Evolutionary conservation across 2,888 invertebrate species (phyloP), one percentile per base, ranked within the genome.

Genomic region (Beris chalybata): DNA sequence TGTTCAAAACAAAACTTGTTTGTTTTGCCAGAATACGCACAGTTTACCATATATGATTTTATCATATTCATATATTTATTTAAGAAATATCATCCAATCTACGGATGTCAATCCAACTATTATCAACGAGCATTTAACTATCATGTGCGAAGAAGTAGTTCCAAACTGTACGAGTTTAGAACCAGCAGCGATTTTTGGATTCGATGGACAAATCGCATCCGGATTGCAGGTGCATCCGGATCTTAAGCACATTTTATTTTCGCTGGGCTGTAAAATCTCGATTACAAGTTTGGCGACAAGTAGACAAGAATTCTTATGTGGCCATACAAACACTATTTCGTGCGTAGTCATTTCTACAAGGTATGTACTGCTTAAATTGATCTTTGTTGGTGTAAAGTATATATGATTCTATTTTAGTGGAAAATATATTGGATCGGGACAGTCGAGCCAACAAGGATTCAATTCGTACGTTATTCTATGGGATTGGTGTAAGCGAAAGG

Each of bases 361-460:
- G 77, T 76, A 70, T 4, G 15, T 52, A 22, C 48, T 13, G n/a
- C 32, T 32, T 12, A 3, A 11, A 53, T 48, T 32, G 9, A 53
- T 53, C 6, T 29, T 3, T 11, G n/a, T 32, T 22, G 12, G n/a
- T 22, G 30, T 47, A 12, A 43, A 12, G 29, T 43, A 44, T 43
- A 44, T 44, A n/a, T 64, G 61, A 1, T 45, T 44, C 77, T 75
- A 30, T 50, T 44, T 57, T 32, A 83, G 86, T 72, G 93, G 96
- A 30, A 88, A 87, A 29, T 92, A 86, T 74, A 82, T 97, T 47
- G 96, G 93, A 5, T 94, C 95, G 0, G 96, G 96, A 0, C 95
- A 96, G 81, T 86, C 90, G 47, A 95, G 92, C 76, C 91, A 94
- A 75, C 91, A 93, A 79, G 96, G 96, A 4, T 95, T 95, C 78